A percentile compares a stretch with the other conserved stretches of the same genome.
Conservation (phyloP, 2,113 vertebrate species). For the Proterorhinus semilunaris region DNA sequence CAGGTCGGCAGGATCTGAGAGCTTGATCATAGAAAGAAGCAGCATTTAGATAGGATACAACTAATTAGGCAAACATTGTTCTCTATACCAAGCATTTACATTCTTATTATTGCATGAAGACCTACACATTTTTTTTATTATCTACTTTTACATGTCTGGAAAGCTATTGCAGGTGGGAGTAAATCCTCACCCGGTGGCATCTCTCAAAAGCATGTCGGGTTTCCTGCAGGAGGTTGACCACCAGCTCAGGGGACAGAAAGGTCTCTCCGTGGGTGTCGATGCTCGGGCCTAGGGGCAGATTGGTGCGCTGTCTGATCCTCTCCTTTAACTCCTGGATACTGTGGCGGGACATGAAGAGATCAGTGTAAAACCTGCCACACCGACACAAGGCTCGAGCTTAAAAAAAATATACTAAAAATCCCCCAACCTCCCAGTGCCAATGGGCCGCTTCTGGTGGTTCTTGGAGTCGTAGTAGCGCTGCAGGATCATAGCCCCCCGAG, state of each 20-base stretch:
- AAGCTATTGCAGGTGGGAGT: background rate
- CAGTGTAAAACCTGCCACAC: background rate
- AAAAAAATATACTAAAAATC: no score
- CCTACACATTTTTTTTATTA: no score
- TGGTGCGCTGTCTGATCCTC: constrained; percentile 92
- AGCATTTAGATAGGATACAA: background rate
- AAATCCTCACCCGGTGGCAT: constrained; percentile 87
- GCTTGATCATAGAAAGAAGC: constrained; percentile 70
- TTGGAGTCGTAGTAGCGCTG: constrained; percentile 98
- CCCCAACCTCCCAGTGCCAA: constrained; percentile 91
- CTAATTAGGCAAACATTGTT: no score
- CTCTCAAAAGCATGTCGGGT: constrained; percentile 98
- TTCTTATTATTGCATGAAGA: no score
- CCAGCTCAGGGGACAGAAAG: constrained; percentile 95
- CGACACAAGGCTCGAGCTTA: no score
- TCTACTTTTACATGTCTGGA: background rate
- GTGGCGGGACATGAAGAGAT: constrained; percentile 16
- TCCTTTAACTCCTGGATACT: constrained; percentile 99
- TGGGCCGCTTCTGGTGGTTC: constrained; percentile 96
- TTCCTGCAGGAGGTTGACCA: constrained; percentile 97
- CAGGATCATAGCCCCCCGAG: constrained; percentile 89
- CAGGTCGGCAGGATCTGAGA: constrained; percentile 96
- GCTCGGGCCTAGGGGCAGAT: constrained; percentile 90
- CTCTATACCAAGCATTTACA: no score
- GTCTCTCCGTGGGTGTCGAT: constrained; percentile 98